Conservation (phyloP, 2,113 vertebrate species). For the Neofelis nebulosa region DNA sequence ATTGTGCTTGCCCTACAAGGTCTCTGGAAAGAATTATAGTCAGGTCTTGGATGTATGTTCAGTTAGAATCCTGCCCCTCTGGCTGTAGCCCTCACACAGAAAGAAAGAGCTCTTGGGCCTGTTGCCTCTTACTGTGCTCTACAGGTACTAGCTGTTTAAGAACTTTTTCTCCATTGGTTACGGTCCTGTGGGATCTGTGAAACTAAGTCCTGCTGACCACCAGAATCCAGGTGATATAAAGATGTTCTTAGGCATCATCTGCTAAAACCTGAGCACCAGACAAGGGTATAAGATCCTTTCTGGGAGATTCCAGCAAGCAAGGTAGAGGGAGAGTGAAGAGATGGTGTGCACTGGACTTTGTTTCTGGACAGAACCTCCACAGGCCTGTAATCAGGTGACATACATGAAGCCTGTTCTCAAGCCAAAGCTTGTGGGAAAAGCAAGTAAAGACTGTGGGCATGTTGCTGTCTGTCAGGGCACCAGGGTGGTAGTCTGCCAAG, state of each 20-base stretch:
- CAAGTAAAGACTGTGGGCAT: not conserved
- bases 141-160: not conserved
- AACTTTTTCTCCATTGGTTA: not conserved
- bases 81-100: not conserved
- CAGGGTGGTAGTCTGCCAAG: not conserved
- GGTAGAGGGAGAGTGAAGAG: not conserved
- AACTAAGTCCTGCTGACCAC: not conserved
- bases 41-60: not conserved
- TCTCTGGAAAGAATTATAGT: not conserved
- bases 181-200: not conserved
- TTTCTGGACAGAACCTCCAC: not conserved
- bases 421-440: not conserved
- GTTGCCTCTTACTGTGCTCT: not conserved
- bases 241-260: not conserved
- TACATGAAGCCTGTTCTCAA: not conserved
- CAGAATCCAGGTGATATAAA: not conserved
- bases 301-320: not conserved
- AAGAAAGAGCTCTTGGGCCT: not conserved
- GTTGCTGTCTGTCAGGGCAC: not conserved
- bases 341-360: not conserved
- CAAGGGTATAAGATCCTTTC: not conserved
- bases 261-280: not conserved
- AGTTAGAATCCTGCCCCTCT: not conserved
- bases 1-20: not conserved
- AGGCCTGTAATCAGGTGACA: not conserved